A percentile compares a stretch with the other conserved stretches of the same genome.
Evolutionary conservation across 2,888 invertebrate species (phyloP).

Genomic region (Eupithecia pulchellata): DNA sequence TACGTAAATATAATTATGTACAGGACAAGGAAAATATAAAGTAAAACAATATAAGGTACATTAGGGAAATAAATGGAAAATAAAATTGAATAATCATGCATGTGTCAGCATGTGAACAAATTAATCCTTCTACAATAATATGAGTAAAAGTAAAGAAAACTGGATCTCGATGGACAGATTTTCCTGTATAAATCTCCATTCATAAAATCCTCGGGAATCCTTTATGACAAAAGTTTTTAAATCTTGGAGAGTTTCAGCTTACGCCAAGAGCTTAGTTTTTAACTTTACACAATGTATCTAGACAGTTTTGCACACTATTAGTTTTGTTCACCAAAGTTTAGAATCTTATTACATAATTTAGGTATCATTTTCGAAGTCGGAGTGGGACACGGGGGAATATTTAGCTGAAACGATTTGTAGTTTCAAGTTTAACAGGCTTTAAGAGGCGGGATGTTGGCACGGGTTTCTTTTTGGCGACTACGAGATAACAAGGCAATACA

Average conservation of each 20-base stretch:
- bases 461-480: conserved; percentile 9
- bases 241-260: conserved; percentile 57
- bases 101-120: not conserved
- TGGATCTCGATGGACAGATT: conserved; percentile 31
- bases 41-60: too few relatives aligned
- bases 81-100: not conserved
- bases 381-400: conserved; percentile 33
- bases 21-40: too few relatives aligned
- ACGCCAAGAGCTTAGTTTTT: conserved; percentile 54
- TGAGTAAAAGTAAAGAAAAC: not conserved
- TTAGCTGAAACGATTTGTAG: conserved; percentile 20
- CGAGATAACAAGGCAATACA: not conserved
- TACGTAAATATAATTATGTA: too few relatives aligned
- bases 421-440: conserved; percentile 23
- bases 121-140: not conserved
- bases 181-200: conserved; percentile 64
- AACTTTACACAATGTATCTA: conserved; percentile 58
- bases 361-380: conserved; percentile 38
- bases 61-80: too few relatives aligned
- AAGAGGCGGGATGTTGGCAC: conserved; percentile 27
- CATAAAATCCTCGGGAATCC: conserved; percentile 73
- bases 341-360: conserved; percentile 46
- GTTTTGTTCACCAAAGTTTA: conserved; percentile 58
- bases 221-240: conserved; percentile 79
- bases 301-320: conserved; percentile 63